Conservation (phyloP, 2,888 invertebrate species). For the Aporophyla nigra region DNA sequence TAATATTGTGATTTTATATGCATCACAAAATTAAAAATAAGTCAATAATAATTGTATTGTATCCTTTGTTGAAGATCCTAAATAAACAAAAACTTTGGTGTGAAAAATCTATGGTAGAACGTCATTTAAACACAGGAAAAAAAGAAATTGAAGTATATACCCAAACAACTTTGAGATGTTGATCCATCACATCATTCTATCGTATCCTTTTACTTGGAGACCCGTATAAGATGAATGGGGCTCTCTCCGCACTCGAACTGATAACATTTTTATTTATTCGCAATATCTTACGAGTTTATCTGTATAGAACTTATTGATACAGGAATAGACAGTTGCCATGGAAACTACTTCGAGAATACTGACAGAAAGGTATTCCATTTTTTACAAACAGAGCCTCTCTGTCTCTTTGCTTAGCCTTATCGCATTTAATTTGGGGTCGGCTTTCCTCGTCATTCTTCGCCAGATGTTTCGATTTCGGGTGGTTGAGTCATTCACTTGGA, state of each 20-base stretch:
- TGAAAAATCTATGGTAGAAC: too few relatives aligned
- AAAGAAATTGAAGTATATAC: background rate
- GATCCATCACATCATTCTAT: slow-evolving; percentile 43
- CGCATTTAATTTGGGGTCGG: too few relatives aligned
- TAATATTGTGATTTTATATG: too few relatives aligned
- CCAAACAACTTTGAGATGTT: slow-evolving; percentile 33
- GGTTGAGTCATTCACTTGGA: too few relatives aligned
- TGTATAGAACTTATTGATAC: slow-evolving; percentile 21
- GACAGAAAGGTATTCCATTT: background rate
- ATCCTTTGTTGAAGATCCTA: too few relatives aligned
- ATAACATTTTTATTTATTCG: slow-evolving; percentile 57
- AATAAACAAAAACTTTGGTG: too few relatives aligned
- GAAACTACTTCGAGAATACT: background rate
- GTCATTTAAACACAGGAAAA: background rate
- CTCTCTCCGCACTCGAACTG: slow-evolving; percentile 31
- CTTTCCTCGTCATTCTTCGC: too few relatives aligned
- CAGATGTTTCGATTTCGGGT: too few relatives aligned
- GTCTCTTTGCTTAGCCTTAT: too few relatives aligned
- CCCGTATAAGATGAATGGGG: slow-evolving; percentile 46
- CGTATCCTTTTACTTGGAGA: slow-evolving; percentile 48
- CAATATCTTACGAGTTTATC: slow-evolving; percentile 25
- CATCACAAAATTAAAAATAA: too few relatives aligned
- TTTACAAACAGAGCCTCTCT: background rate
- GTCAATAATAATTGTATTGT: too few relatives aligned
- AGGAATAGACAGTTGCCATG: slow-evolving; percentile 6